phyloP scores from a whole-genome alignment of 2,888 invertebrate species.

The Exephanes ischioxanthus region DNA sequence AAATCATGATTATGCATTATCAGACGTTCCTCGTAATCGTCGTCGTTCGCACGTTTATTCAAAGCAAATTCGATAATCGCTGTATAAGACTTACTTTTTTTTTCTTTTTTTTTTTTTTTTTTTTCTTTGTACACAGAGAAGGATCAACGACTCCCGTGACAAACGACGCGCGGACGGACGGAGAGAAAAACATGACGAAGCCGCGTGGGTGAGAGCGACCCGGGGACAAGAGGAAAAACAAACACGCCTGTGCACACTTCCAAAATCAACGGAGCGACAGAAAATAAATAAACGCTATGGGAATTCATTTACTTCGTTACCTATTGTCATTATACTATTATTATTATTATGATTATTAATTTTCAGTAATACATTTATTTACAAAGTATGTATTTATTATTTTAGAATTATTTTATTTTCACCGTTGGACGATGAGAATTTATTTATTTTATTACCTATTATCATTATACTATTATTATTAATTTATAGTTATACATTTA shows the following conservation, averaged over 20 bases:
- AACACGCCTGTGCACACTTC: background rate
- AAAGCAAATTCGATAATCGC: background rate
- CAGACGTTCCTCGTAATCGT: background rate
- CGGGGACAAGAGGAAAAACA: constrained; percentile 35
- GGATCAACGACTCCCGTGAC: constrained; percentile 56
- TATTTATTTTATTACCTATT: too few species aligned
- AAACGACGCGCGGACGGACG: constrained; percentile 24
- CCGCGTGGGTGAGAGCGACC: constrained; percentile 28
- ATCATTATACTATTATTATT: too few species aligned
- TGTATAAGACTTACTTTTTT: background rate
- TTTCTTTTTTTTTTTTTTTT: background rate
- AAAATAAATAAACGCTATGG: background rate
- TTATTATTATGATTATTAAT: too few species aligned
- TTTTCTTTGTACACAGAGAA: background rate
- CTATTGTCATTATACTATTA: too few species aligned
- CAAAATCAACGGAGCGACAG: background rate
- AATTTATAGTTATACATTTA: too few species aligned
- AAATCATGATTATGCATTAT: background rate
- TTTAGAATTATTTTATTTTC: too few species aligned
- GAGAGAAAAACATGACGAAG: constrained; percentile 9
- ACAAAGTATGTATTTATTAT: too few species aligned
- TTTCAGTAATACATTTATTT: too few species aligned
- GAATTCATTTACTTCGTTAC: background rate
- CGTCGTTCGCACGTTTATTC: background rate
- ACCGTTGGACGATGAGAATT: background rate